Evolutionary conservation across 2,797 vertebrate genomes (phyloP), one percentile per base, ranked within the genome.

Genomic region (Falco berigora): DNA sequence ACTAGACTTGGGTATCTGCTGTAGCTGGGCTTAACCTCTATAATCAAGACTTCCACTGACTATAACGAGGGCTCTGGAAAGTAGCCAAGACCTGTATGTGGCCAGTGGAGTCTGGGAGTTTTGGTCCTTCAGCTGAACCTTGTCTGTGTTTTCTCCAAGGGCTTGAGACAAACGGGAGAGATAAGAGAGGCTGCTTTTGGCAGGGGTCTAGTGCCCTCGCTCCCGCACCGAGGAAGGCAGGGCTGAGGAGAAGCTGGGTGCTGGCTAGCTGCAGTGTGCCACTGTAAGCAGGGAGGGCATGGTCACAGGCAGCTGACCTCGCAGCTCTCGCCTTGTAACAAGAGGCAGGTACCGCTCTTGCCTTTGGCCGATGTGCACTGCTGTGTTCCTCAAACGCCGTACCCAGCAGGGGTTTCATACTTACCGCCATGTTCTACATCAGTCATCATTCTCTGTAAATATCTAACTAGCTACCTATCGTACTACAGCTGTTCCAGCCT

Each of bases 271-370:
- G 66, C 69, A 23, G 38, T 2, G 3, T 7, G 5, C 12, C 16
- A 2, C 46, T 12, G 42, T 56, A 19, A 49, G 64, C 46, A 47
- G 18, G 17, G 25, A 13, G 0, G 0, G 16, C 10, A 30, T 8
- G 0, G 1, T 28, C 38, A 30, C 27, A 50, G 72, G 55, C 72
- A 92, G 75, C 73, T n/a, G 50, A 71, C 23, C n/a, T 23, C 16
- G 58, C 8, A 59, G 0, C 67, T 32, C 42, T 28, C 15, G 5
- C 55, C 55, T 46, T 2, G 3, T 50, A 21, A 19, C 34, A 34
- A 34, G 22, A 30, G 64, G 25, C 3, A 15, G 76, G 76, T 23
- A 19, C 32, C 1, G 1, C 30, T 4, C n/a, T 47, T 0, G 0
- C 30, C 75, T 16, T 14, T 21, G 50, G 76, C 76, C 69, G 73